Base-by-base conservation (phyloP, 2,797 vertebrate genomes). In the Periophthalmus magnuspinnatus region DNA sequence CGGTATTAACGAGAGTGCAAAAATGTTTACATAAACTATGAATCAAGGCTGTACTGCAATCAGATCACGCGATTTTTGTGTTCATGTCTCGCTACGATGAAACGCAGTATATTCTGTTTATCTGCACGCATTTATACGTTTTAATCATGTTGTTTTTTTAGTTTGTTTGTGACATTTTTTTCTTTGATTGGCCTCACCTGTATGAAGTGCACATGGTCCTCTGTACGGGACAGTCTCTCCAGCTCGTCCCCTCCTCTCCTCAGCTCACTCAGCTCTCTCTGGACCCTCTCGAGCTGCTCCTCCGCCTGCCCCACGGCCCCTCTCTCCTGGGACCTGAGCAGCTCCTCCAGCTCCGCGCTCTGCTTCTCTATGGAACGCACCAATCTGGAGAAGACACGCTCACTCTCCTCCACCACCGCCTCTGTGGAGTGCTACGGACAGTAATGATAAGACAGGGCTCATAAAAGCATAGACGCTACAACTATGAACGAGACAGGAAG, bases 361-460 rank as follows among this genome's bases (percentile, higher is more conserved):
- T 88, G 95, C 90, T 95, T 91, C 95, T 94, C 91, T 0, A 93
- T 75, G 66, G 82, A 79, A 78, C 86, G 87, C 63, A 89, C 81
- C 64, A 94, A 72, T 74, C 80, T 89, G 62, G 81, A 72, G 83
- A 92, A 93, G 76, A 92, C 83, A 78, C 90, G 86, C 75, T 93
- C 92, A 0, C 91, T 92, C 74, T 93, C 92, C 69, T 93, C 92
- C 74, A 91, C 79, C 0, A 74, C 89, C 0, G 90, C 90, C 4
- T 92, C 90, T 0, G 90, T 80, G 14, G 92, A 89, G 69, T 93
- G 92, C 93, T 94, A 76, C 5, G 17, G 60, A 74, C n/a, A 34
- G 65, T 2, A 13, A 36, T 1, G 2, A 36, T 2, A 60, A 8
- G 21, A 22, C 58, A 36, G 2, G 4, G 5, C 10, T 34, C 1